phyloP scores from a whole-genome alignment of 2,113 vertebrate species.

The Oryzias javanicus region DNA sequence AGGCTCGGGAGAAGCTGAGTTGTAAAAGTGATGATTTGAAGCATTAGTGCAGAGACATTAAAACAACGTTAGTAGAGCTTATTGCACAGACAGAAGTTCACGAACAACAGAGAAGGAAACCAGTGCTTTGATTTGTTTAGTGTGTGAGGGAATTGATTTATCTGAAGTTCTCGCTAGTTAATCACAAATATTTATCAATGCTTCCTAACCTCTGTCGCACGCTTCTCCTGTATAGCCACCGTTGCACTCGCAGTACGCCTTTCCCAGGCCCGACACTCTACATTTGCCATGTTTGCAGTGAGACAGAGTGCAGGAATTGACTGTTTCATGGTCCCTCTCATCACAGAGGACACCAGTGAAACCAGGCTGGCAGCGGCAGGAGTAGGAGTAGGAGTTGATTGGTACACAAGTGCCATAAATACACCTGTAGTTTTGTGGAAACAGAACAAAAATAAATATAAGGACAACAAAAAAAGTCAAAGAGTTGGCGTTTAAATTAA shows the following conservation, averaged over 20 bases:
- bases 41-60: conserved; percentile 45
- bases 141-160: no score
- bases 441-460: conserved; percentile 11
- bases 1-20: conserved; percentile 79
- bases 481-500: not conserved
- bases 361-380: conserved; percentile 93
- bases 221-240: conserved; percentile 90
- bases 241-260: conserved; percentile 94
- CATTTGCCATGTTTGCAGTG: conserved; percentile 95
- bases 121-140: conserved; percentile 7
- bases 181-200: no score
- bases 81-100: conserved; percentile 8
- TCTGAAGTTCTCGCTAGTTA: not conserved
- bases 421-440: conserved; percentile 78
- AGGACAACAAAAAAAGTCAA: not conserved
- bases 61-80: conserved; percentile 37
- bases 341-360: conserved; percentile 92
- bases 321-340: conserved; percentile 83
- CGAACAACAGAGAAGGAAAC: conserved; percentile 9
- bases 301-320: conserved; percentile 86
- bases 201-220: conserved; percentile 88
- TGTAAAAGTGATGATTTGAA: conserved; percentile 49
- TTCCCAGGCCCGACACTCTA: conserved; percentile 89
- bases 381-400: conserved; percentile 98
- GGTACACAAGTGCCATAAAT: conserved; percentile 92